Percentiles rank a stretch among this genome's conserved stretches.
phyloP scores from a whole-genome alignment of 2,888 invertebrate species.

The Hanleya hanleyi region DNA sequence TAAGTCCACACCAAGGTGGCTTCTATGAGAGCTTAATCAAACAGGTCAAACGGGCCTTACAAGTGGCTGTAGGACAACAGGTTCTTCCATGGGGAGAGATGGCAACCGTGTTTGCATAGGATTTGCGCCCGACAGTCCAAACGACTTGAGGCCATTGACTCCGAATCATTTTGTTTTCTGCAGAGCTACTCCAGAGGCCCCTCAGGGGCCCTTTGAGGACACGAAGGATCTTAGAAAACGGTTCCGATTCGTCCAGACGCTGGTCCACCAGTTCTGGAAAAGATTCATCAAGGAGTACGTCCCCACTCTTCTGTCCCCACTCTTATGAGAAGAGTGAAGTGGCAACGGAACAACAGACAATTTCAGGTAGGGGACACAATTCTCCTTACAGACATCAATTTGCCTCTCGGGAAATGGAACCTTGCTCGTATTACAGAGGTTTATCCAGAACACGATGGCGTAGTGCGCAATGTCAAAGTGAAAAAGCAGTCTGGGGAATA shows the following conservation, averaged over 20 bases:
- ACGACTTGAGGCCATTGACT: conserved; percentile 2
- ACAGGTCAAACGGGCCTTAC: background rate
- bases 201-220: conserved; percentile 10
- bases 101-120: background rate
- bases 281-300: background rate
- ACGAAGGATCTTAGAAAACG: background rate
- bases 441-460: background rate
- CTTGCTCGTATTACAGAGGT: background rate
- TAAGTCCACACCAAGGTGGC: conserved; percentile 6
- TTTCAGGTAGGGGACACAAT: background rate
- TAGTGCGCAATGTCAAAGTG: too few species aligned
- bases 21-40: background rate
- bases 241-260: background rate
- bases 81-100: background rate
- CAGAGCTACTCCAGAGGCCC: background rate
- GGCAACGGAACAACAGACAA: background rate
- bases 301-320: background rate
- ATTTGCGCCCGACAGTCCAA: background rate
- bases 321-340: background rate
- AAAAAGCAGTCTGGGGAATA: too few species aligned
- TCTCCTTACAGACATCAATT: background rate
- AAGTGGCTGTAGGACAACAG: background rate
- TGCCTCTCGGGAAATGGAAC: background rate
- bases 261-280: background rate
- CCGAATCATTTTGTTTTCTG: conserved; percentile 11